A percentile compares a stretch with the other conserved stretches of the same genome.
Evolutionary conservation across 2,113 vertebrate species (phyloP).

Genomic region (Phainopepla nitens): DNA sequence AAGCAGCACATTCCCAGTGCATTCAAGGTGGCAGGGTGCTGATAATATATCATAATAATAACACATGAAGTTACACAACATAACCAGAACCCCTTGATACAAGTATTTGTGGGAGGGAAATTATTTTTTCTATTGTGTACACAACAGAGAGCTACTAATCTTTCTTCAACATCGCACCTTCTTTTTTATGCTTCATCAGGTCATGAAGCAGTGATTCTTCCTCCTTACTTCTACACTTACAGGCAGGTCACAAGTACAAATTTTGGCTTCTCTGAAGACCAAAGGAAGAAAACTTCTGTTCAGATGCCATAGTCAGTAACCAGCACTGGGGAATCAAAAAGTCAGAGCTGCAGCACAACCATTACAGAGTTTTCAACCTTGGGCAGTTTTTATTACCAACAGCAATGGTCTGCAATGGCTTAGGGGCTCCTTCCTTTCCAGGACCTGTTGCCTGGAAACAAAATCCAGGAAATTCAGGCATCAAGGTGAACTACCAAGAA

Average conservation of each 20-base stretch:
- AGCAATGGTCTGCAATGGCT: background rate
- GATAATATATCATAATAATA: background rate
- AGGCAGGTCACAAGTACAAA: background rate
- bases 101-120: background rate
- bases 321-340: background rate
- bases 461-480: background rate
- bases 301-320: background rate
- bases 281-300: background rate
- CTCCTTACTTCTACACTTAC: background rate
- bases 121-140: background rate
- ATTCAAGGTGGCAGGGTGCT: background rate
- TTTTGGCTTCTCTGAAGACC: background rate
- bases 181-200: background rate
- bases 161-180: background rate
- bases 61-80: background rate
- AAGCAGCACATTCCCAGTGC: background rate
- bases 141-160: background rate
- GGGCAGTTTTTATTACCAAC: background rate
- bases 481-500: background rate
- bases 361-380: accelerated
- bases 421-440: background rate
- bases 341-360: background rate
- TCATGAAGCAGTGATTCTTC: background rate
- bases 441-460: background rate
- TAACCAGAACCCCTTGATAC: background rate